Evolutionary conservation across 2,113 vertebrate species (phyloP).

Genomic region (Polypterus bichir): DNA sequence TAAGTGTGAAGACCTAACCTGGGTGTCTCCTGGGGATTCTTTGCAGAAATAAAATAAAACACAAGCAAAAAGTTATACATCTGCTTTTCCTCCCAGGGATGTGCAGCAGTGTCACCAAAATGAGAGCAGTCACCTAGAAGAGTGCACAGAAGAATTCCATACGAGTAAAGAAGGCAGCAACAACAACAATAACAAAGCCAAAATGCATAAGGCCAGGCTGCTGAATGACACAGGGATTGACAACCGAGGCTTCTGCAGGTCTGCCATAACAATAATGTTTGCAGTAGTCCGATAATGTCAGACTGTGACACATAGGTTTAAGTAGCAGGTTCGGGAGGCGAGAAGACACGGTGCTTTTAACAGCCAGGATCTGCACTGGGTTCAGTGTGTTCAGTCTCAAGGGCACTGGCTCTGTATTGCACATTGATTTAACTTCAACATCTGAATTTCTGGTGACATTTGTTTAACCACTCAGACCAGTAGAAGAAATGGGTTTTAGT

Average conservation of each 20-base stretch:
- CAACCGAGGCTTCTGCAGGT: conserved; percentile 53
- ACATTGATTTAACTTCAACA: background rate
- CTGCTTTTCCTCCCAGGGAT: conserved; percentile 43
- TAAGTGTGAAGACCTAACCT: conserved; percentile 26
- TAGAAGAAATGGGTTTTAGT: background rate
- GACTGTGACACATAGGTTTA: background rate
- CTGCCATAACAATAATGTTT: conserved; percentile 20
- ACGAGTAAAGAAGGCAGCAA: conserved; percentile 60
- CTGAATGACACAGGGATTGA: conserved; percentile 31
- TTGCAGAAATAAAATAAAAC: background rate
- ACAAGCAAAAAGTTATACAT: background rate
- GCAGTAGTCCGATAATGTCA: background rate
- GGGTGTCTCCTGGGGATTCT: background rate
- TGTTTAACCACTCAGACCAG: conserved; percentile 19
- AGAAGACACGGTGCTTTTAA: background rate
- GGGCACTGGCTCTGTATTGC: background rate
- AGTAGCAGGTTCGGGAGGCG: background rate
- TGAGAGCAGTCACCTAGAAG: conserved; percentile 47
- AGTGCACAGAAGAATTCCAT: conserved; percentile 42
- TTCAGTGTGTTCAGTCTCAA: too few species aligned
- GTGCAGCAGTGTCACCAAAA: conserved; percentile 57
- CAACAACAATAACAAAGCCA: conserved; percentile 51
- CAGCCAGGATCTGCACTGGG: background rate
- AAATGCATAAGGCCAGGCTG: background rate
- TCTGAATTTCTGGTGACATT: conserved; percentile 20